Evolutionary conservation across 1,140 invertebrate genomes (phyloP).

Genomic region (Lepidurus arcticus): DNA sequence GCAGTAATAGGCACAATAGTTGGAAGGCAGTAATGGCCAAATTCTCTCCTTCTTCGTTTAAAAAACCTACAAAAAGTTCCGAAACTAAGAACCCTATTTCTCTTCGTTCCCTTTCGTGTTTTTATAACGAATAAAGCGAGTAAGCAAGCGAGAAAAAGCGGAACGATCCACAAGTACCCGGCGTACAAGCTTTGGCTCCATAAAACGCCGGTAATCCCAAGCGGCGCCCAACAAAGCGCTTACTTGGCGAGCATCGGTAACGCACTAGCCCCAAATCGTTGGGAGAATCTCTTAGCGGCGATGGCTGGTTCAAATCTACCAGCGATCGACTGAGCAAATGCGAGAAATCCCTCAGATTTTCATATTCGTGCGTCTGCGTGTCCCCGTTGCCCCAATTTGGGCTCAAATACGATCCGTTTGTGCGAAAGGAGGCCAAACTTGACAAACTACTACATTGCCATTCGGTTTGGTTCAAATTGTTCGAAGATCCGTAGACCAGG

Average conservation of each 20-base stretch:
- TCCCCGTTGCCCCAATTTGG: neutral
- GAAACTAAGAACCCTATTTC: no score
- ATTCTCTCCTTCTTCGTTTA: slow-evolving; percentile 24
- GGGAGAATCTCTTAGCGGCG: neutral
- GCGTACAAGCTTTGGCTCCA: slow-evolving; percentile 32
- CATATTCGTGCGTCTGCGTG: slow-evolving; percentile 23
- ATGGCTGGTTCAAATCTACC: neutral
- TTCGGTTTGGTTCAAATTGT: slow-evolving; percentile 36
- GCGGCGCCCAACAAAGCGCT: slow-evolving; percentile 31
- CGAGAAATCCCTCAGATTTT: slow-evolving; percentile 23
- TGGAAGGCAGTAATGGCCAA: slow-evolving; percentile 31
- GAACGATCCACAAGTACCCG: slow-evolving; percentile 21
- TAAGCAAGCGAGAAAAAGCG: slow-evolving; percentile 23
- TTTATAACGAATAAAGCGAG: neutral
- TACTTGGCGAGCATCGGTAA: slow-evolving; percentile 31
- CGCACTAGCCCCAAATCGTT: slow-evolving; percentile 24
- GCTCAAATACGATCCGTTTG: neutral
- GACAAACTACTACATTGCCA: slow-evolving; percentile 27
- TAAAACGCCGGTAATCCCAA: slow-evolving; percentile 29
- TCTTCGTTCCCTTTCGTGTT: no score
- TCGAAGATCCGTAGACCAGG: slow-evolving; percentile 39
- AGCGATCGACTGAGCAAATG: neutral
- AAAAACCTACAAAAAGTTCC: neutral
- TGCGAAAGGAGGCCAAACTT: slow-evolving; percentile 23
- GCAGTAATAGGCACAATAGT: slow-evolving; percentile 33